Evolutionary conservation across 2,113 vertebrate species (phyloP).

Genomic region (Leiothrix lutea): DNA sequence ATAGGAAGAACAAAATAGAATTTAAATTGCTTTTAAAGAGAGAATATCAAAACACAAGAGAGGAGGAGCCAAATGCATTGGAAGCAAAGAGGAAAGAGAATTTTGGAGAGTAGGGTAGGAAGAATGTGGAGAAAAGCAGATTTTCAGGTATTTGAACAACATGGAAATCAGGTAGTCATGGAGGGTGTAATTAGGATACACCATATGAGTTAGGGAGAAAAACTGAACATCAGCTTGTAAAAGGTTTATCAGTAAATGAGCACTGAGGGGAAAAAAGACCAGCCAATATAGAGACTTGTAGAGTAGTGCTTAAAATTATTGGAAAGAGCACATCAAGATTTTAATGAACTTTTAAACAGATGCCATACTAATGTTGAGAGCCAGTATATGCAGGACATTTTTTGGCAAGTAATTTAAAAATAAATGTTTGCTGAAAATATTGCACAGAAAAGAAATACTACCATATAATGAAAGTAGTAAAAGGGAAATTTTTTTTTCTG

Average conservation of each 20-base stretch:
- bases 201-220: background rate
- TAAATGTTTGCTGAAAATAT: background rate
- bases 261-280: rapidly evolving
- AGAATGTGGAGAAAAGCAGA: background rate
- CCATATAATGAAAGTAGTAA: background rate
- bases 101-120: background rate
- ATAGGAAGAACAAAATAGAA: background rate
- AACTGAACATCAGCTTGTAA: background rate
- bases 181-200: background rate
- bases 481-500: background rate
- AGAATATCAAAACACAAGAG: background rate
- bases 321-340: background rate
- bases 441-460: background rate
- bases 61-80: background rate
- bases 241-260: background rate
- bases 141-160: background rate
- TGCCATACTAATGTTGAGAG: background rate
- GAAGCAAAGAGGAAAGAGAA: background rate
- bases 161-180: background rate
- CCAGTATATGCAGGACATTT: background rate
- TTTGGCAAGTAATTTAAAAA: background rate
- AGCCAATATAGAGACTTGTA: background rate
- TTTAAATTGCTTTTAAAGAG: background rate
- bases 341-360: background rate
- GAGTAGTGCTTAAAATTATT: background rate